Evolutionary conservation across 1,140 invertebrate genomes (phyloP), one percentile per base, ranked within the genome.

Genomic region (Drosophila carrolli): DNA sequence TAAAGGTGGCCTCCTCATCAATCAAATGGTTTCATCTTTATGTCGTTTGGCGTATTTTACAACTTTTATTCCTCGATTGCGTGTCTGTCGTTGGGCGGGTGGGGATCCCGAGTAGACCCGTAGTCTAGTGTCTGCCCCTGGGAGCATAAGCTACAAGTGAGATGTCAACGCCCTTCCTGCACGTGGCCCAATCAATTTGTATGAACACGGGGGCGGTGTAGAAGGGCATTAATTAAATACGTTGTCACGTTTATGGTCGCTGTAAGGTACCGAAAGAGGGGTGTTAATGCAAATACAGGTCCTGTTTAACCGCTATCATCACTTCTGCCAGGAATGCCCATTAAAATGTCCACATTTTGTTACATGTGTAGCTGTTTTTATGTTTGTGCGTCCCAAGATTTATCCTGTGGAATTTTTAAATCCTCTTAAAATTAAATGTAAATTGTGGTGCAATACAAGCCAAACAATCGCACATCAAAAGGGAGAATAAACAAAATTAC

Each of bases 291-390:
- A 79, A 80, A 80, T 66, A 56, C 13, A 8, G 41, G 48, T 61
- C 47, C 38, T 58, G 43, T 19, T 61, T 60, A 68, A 78, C 75
- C 75, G 79, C 65, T 85, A 78, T 85, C 81, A 81, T 72, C 61
- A 56, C 57, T 56, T 23, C 51, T 37, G 23, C 59, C 10, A n/a
- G 43, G 44, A 56, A 65, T 40, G 8, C 57, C 13, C 71, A 75
- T 75, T 66, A 75, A 81, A 60, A 56, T 85, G 82, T 57, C 57
- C 73, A 51, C 58, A 55, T 76, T 65, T 78, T 16, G 51, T 65
- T 51, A 57, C n/a, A 6, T 47, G 51, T 37, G 41, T 38, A 38
- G 19, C 40, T 29, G 59, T 2, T 29, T 43, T 40, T 59, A 27
- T 41, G 56, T 48, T n/a, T 48, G 50, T 43, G 13, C 10, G 8